Percentiles rank a stretch among this genome's conserved stretches.
Conservation (phyloP, 2,888 invertebrate genomes). For the Drosophila peninsularis region DNA sequence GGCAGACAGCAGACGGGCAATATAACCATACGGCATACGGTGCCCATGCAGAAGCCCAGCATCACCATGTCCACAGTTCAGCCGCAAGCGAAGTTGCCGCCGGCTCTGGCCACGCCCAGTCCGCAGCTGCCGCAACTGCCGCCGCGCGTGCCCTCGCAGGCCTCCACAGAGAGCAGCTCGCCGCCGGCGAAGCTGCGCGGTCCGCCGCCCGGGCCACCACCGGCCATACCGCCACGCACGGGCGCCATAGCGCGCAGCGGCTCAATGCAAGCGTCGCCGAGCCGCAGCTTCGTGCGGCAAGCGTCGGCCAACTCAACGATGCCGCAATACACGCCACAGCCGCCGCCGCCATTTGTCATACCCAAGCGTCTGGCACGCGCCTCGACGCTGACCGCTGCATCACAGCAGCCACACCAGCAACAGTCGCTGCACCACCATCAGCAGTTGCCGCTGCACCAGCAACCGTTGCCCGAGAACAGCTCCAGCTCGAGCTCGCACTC, state of each 20-base stretch:
- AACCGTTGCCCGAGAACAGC: conserved; percentile 58
- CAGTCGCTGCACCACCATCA: conserved; percentile 42
- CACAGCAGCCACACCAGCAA: conserved; percentile 28
- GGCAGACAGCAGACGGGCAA: conserved; percentile 29
- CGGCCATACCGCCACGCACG: conserved; percentile 84
- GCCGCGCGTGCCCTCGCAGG: conserved; percentile 83
- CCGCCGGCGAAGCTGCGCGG: conserved; percentile 69
- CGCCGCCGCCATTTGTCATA: conserved; percentile 84
- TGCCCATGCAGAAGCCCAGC: conserved; percentile 83
- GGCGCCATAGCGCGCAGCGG: conserved; percentile 82
- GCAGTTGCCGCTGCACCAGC: conserved; percentile 71
- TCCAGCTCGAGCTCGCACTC: conserved; percentile 54
- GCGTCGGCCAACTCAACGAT: conserved; percentile 84
- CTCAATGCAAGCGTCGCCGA: conserved; percentile 80
- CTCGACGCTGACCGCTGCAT: conserved; percentile 68
- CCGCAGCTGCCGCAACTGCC: conserved; percentile 82
- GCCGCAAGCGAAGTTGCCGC: conserved; percentile 77
- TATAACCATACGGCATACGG: conserved; percentile 82
- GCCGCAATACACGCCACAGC: conserved; percentile 84
- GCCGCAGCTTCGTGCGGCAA: conserved; percentile 81
- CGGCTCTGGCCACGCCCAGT: conserved; percentile 18
- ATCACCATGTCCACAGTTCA: conserved; percentile 84
- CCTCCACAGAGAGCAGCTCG: conserved; percentile 80
- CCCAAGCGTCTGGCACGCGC: conserved; percentile 83
- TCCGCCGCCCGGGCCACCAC: conserved; percentile 83